Evolutionary conservation across 2,888 invertebrate genomes (phyloP), one percentile per base, ranked within the genome.

Genomic region (Penaeus monodon): DNA sequence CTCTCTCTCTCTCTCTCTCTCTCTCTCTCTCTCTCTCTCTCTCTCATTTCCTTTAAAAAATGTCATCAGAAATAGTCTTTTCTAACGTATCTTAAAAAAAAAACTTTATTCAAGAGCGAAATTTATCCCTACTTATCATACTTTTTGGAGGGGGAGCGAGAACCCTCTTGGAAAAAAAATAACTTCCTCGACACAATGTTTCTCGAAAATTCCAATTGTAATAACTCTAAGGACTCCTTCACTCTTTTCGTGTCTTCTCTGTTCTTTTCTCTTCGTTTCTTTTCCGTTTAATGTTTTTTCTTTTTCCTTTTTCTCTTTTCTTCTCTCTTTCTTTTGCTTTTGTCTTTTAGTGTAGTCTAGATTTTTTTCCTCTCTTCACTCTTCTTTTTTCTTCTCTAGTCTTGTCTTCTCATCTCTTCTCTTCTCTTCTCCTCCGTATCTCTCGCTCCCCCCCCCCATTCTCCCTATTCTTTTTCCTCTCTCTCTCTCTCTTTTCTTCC

Each of bases 61-160:
- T 70, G 33, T 70, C 27, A 33, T 22, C 70, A 70, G 27, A 70
- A 70, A 70, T 22, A 29, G 14, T 70, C 33, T 70, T 29, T 27
- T 70, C 70, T 20, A 14, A 33, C 20, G 33, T 14, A 33, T 33
- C 27, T 70, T 29, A 1, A 70, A 70, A 29, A 70, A 33, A 29
- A 22, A 38, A 44, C n/a, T 57, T 27, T 24, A 77, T n/a, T 81
- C 66, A 29, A 24, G 24, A 82, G 82, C 57, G 49, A 82, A 82
- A 82, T 82, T 63, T 82, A 82, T 82, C 44, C 70, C 68, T 57
- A 14, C 49, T 70, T 44, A 73, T 70, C 65, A 49, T 68, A 82
- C 63, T 82, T 82, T 73, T 66, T 66, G 29, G 49, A 33, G 38
- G 29, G 49, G 44, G 65, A 20, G 29, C 64, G 44, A 76, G 64